These are phyloP conservation scores for Mola mola DNA, from an alignment of 2,113 vertebrate genomes.

Conservation along the genomic window DNA sequence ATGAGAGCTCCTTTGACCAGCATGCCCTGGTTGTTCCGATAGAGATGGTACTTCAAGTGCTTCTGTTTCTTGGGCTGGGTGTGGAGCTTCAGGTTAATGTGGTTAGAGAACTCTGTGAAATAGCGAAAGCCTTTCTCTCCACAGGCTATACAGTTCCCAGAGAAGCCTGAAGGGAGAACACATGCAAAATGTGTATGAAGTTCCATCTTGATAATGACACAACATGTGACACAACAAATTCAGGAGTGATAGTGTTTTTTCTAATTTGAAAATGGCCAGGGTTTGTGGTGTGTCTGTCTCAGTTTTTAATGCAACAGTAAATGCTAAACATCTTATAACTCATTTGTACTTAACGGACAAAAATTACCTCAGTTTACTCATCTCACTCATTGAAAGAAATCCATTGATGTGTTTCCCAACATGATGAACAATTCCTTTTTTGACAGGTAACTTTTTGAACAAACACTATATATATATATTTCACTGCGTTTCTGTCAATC, in stretches of 20 bases:
- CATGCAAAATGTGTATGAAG: not conserved
- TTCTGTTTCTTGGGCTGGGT: conserved; percentile 99
- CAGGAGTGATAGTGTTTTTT: too few relatives aligned
- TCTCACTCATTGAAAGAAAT: too few relatives aligned
- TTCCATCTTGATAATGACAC: too few relatives aligned
- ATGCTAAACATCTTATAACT: too few relatives aligned
- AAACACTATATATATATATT: not conserved
- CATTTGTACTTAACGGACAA: too few relatives aligned
- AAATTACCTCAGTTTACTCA: too few relatives aligned
- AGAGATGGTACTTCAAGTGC: conserved; percentile 93
- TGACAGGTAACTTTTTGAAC: conserved; percentile 4
- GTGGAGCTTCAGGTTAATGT: conserved; percentile 96
- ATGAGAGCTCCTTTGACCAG: conserved; percentile 91
- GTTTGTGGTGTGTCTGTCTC: too few relatives aligned
- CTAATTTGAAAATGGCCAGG: too few relatives aligned
- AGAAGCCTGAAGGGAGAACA: conserved; percentile 85
- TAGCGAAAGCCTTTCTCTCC: conserved; percentile 97
- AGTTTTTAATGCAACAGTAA: too few relatives aligned
- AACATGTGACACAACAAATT: too few relatives aligned
- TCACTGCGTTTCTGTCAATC: not conserved
- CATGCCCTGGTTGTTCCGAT: conserved; percentile 88
- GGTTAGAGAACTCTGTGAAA: conserved; percentile 97
- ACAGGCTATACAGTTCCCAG: conserved; percentile 95
- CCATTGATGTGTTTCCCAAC: too few relatives aligned
- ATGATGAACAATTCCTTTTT: too few relatives aligned